Evolutionary conservation across 2,113 vertebrate genomes (phyloP).

Genomic region (Channa maculata): DNA sequence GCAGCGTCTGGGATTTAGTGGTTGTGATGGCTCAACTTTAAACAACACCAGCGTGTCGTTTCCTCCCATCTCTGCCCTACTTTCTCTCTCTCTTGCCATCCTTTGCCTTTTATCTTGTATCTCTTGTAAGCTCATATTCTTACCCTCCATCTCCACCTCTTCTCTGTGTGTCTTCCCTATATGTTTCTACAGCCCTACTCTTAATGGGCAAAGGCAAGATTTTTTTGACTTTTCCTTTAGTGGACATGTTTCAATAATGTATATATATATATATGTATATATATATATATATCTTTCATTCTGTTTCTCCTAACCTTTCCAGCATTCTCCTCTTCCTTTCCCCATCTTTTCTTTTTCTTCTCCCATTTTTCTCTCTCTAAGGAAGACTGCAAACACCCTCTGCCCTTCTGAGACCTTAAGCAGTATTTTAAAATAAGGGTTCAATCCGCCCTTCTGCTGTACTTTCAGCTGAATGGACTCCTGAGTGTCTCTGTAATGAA

Average conservation of each 20-base stretch:
- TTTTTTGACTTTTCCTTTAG: constrained; percentile 7
- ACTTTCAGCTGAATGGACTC: constrained; percentile 15
- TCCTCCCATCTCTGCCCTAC: constrained; percentile 59
- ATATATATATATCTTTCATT: neutral
- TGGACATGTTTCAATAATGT: constrained; percentile 17
- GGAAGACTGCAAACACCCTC: constrained; percentile 16
- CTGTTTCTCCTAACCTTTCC: constrained; percentile 1
- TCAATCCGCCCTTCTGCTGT: constrained; percentile 2
- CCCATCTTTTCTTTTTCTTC: neutral
- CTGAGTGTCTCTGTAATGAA: constrained; percentile 22
- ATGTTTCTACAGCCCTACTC: too few species aligned
- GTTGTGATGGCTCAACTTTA: constrained; percentile 64
- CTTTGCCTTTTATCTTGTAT: constrained; percentile 40
- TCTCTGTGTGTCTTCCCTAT: too few species aligned
- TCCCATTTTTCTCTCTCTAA: neutral
- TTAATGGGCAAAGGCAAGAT: too few species aligned
- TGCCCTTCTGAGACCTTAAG: constrained; percentile 43
- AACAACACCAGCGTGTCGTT: constrained; percentile 41
- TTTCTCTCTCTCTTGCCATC: constrained; percentile 42
- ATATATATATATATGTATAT: too few species aligned
- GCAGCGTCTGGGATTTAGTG: constrained; percentile 38
- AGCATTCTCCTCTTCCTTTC: neutral
- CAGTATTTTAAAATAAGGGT: constrained; percentile 36
- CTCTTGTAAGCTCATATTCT: constrained; percentile 36
- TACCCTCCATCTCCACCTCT: constrained; percentile 10